Conservation (phyloP, 2,113 vertebrate genomes). For the Cavia aperea region DNA sequence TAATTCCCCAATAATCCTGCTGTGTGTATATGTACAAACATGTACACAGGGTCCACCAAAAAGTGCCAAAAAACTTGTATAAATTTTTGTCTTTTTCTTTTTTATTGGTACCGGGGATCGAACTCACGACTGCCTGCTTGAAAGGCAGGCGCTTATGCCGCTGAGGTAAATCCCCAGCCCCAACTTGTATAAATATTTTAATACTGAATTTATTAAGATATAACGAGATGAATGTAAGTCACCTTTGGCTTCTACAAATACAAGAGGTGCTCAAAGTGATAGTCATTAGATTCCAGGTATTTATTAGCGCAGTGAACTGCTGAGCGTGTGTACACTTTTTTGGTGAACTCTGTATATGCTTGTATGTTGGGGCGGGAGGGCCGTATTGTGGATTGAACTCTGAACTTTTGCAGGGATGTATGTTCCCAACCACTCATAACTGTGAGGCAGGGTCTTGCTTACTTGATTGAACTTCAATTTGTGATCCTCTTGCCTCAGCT, state of each 20-base stretch:
- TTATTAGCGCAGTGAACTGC: background rate
- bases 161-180: no score
- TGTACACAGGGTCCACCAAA: background rate
- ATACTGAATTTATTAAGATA: background rate
- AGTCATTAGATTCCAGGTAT: background rate
- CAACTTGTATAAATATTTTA: background rate
- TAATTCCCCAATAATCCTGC: background rate
- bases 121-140: no score
- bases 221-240: background rate
- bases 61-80: background rate
- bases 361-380: background rate
- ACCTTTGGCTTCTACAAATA: background rate
- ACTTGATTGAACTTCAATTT: background rate
- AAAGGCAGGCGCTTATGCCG: no score
- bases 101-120: no score
- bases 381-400: background rate
- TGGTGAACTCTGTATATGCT: background rate
- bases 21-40: background rate
- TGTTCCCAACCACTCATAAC: background rate
- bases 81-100: background rate
- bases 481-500: background rate
- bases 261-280: background rate
- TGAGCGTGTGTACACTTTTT: background rate
- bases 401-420: background rate
- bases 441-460: background rate